phyloP scores from a whole-genome alignment of 1,140 invertebrate genomes.

The Atta texana region DNA sequence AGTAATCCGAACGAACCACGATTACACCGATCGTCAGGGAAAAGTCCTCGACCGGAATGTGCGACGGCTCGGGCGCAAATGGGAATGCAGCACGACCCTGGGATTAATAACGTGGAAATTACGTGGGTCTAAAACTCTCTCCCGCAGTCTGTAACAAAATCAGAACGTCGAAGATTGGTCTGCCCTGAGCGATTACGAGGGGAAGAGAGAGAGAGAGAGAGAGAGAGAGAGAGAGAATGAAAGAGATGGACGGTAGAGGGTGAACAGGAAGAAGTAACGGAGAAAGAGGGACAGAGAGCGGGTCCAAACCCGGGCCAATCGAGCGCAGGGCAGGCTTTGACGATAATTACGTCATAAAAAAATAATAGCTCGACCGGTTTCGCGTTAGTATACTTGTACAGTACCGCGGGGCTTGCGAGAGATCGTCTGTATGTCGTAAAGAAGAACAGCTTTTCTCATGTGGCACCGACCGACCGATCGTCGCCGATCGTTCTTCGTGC shows the following conservation, averaged over 20 bases:
- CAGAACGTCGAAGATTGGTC: conserved; percentile 67
- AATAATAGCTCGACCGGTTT: conserved; percentile 69
- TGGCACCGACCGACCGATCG: conserved; percentile 33
- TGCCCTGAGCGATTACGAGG: conserved; percentile 14
- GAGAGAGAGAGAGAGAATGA: neutral
- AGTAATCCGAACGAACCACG: conserved; percentile 54
- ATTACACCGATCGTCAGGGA: conserved; percentile 53
- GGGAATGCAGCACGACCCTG: conserved; percentile 45
- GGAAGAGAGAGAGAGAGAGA: neutral
- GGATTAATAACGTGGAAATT: conserved; percentile 74
- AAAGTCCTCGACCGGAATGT: conserved; percentile 58
- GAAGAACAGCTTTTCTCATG: conserved; percentile 16
- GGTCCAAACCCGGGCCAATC: conserved; percentile 51
- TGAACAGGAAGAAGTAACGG: conserved; percentile 24
- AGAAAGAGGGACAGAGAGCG: conserved; percentile 34
- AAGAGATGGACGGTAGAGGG: conserved; percentile 17
- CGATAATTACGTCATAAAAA: conserved; percentile 68
- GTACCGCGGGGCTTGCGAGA: conserved; percentile 46
- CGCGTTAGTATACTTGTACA: conserved; percentile 40
- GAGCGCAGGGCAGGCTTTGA: conserved; percentile 37
- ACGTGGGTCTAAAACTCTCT: conserved; percentile 52
- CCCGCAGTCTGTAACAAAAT: conserved; percentile 58
- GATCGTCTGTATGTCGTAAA: conserved; percentile 59
- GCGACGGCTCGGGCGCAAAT: conserved; percentile 63
- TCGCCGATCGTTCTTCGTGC: conserved; percentile 27